These are phyloP conservation scores for Thelaira solivaga DNA, from an alignment of 2,888 invertebrate species.

Conservation along the genomic window DNA sequence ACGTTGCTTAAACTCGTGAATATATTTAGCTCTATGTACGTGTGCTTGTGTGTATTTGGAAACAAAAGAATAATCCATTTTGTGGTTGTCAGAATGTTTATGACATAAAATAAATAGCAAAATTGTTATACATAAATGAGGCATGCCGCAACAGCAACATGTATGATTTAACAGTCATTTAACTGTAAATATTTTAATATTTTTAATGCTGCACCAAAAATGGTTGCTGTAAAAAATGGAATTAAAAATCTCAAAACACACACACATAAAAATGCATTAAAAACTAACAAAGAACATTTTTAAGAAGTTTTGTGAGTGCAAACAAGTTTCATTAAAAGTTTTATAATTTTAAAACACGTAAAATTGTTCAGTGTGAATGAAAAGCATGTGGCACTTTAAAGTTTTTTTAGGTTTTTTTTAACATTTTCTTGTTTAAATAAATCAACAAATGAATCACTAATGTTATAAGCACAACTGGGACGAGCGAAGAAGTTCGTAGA, in stretches of 20 bases:
- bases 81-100: conserved; percentile 54
- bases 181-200: conserved; percentile 36
- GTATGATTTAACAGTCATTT: conserved; percentile 39
- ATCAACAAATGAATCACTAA: too few species aligned
- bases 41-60: neutral
- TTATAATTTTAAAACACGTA: too few species aligned
- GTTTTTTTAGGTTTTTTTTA: too few species aligned
- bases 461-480: too few species aligned
- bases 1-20: conserved; percentile 1
- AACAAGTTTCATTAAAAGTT: too few species aligned
- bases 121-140: conserved; percentile 16
- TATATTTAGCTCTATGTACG: neutral
- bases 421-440: too few species aligned
- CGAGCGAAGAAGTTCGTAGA: too few species aligned
- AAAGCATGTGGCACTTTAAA: too few species aligned
- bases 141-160: conserved; percentile 2
- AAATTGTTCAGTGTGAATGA: too few species aligned
- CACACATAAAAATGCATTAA: neutral
- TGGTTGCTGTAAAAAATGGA: neutral
- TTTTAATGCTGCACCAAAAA: conserved; percentile 2
- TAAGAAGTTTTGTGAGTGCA: too few species aligned
- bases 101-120: conserved; percentile 39
- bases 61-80: conserved; percentile 45
- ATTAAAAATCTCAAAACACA: neutral
- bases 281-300: too few species aligned